Evolutionary conservation across 2,113 vertebrate genomes (phyloP), one percentile per base, ranked within the genome.

Genomic region (Cavia aperea): DNA sequence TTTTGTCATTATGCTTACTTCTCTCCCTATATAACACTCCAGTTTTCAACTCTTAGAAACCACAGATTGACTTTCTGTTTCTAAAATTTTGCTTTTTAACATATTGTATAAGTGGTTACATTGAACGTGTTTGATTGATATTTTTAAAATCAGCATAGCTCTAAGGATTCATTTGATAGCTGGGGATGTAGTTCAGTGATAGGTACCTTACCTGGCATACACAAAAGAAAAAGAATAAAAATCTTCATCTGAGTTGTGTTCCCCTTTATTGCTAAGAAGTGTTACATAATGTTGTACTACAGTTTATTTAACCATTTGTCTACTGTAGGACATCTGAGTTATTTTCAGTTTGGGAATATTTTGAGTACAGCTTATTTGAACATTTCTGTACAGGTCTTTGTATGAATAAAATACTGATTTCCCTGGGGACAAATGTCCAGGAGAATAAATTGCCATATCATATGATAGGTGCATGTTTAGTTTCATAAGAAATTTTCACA

Each of bases 51-150:
- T 78, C 46, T 15, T 82, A 7, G 14, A n/a, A 91, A 84, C n/a
- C 54, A 77, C 31, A 39, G 49, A 89, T 78, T 33, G 91, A 33
- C 46, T 89, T 24, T n/a, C 54, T 56, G 31, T 90, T 85, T 62
- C 70, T 90, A 87, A 88, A 63, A 92, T 63, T 33, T 81, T 72
- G 66, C 79, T 83, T 90, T 92, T 88, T 16, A 36, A 39, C 46
- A 78, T 90, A 62, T 39, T 26, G 15, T 77, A n/a, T 85, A 63
- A 62, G 81, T 51, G 10, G 33, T 75, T 66, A 72, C 65, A 43
- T 1, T 82, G 18, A 56, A 78, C 46, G 7, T 89, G 81, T 60
- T 54, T 49, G 15, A 82, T 72, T 86, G 39, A 7, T 14, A 49
- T 86, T 93, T 92, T 79, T 58, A 46, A 18, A 24, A 9, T 78